A percentile compares a stretch with the other conserved stretches of the same genome.
phyloP scores from a whole-genome alignment of 1,140 invertebrate species.

The Plectus sambesii region DNA sequence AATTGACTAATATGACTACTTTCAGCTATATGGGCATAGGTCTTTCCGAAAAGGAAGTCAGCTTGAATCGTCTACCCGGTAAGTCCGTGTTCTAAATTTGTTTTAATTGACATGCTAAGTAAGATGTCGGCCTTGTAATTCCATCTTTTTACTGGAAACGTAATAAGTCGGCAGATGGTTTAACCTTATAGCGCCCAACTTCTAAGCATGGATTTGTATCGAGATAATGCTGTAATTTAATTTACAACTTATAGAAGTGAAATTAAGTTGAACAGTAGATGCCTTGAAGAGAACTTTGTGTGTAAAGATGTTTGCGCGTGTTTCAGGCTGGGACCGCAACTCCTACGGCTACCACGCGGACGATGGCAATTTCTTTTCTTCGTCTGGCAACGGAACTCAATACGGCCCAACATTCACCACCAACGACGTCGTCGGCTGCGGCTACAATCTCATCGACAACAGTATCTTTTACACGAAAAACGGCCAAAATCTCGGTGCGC shows the following conservation, averaged over 20 bases:
- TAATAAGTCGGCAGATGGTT: too few species aligned
- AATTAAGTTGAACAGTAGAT: slow-evolving; percentile 2
- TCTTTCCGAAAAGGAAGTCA: slow-evolving; percentile 82
- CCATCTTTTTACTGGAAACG: too few species aligned
- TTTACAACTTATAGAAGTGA: background rate
- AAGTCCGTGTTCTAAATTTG: slow-evolving; percentile 21
- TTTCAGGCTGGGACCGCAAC: slow-evolving; percentile 89
- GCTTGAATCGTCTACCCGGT: slow-evolving; percentile 88
- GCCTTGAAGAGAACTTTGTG: too few species aligned
- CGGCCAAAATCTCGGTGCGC: slow-evolving; percentile 77
- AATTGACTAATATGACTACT: too few species aligned
- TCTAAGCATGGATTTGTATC: background rate
- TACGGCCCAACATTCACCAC: slow-evolving; percentile 99
- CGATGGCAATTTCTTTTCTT: slow-evolving; percentile 97
- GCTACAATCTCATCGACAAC: slow-evolving; percentile 91
- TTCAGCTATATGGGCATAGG: slow-evolving; percentile 92
- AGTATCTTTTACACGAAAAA: slow-evolving; percentile 99
- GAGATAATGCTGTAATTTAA: background rate
- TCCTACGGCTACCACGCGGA: slow-evolving; percentile 99
- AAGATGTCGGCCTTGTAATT: too few species aligned
- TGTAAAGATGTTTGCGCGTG: slow-evolving; percentile 20
- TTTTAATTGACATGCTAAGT: background rate
- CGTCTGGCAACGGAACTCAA: slow-evolving; percentile 80
- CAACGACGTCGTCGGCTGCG: slow-evolving; percentile 88
- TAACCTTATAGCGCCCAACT: background rate